phyloP scores from a whole-genome alignment of 92 coral and sea anemone genomes.

The Epizoanthus fatuus region DNA sequence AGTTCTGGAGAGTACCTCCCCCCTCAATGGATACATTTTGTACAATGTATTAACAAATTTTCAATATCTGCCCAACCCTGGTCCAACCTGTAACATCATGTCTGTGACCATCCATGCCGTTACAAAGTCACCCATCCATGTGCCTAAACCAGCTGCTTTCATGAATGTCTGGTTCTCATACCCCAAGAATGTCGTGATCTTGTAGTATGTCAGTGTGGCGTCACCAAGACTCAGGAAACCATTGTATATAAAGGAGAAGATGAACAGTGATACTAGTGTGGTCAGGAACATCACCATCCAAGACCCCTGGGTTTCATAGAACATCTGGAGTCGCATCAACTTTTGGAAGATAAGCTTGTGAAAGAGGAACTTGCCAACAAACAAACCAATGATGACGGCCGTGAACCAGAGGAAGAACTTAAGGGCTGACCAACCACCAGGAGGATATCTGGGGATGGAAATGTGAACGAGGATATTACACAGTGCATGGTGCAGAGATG shows the following conservation, averaged over 20 bases:
- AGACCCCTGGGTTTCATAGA: constrained; percentile 87
- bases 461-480: not conserved
- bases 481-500: too few species aligned
- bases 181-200: constrained; percentile 81
- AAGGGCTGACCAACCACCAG: constrained; percentile 93
- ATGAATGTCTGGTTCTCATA: constrained; percentile 90
- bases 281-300: constrained; percentile 99
- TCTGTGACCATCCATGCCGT: constrained; percentile 99
- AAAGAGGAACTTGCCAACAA: constrained; percentile 87
- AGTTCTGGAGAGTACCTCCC: too few species aligned
- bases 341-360: constrained; percentile 80
- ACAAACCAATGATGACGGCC: constrained; percentile 81
- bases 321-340: constrained; percentile 83
- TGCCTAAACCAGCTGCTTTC: constrained; percentile 98
- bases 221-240: constrained; percentile 87
- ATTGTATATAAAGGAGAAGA: constrained; percentile 92
- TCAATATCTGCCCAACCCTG: not conserved
- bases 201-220: constrained; percentile 64
- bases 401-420: constrained; percentile 84
- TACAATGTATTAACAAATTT: too few species aligned
- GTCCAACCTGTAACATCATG: constrained; percentile 93
- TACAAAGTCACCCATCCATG: constrained; percentile 99
- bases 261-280: constrained; percentile 79
- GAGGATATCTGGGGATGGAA: constrained; percentile 71
- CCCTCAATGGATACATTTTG: too few species aligned